Evolutionary conservation across 2,113 vertebrate species (phyloP).

Genomic region (Hoplias malabaricus): DNA sequence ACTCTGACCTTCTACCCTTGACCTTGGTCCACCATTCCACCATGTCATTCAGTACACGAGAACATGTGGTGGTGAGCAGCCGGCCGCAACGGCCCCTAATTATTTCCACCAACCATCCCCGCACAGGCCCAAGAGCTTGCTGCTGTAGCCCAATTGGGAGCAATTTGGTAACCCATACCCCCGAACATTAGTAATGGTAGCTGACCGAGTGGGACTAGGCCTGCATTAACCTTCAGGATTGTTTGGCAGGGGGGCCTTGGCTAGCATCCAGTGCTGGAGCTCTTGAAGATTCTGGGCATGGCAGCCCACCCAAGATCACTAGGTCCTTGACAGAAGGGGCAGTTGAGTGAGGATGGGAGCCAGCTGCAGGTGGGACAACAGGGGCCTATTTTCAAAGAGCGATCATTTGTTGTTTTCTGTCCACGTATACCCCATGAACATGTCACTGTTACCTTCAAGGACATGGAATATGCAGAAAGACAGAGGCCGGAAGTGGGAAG

Average conservation of each 20-base stretch:
- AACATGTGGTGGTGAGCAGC: conserved; percentile 36
- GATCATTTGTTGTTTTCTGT: conserved; percentile 37
- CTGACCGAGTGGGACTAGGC: conserved; percentile 49
- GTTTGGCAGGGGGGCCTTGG: conserved; percentile 36
- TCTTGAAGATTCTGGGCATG: conserved; percentile 18
- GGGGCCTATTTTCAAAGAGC: conserved; percentile 23
- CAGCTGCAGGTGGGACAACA: conserved; percentile 45
- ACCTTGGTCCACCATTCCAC: conserved; percentile 41
- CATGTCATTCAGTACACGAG: conserved; percentile 42
- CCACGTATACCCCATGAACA: background rate
- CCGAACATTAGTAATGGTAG: conserved; percentile 58
- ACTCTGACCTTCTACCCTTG: conserved; percentile 14
- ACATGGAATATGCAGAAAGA: background rate
- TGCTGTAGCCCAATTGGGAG: conserved; percentile 53
- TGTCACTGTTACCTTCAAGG: background rate
- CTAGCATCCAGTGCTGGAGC: conserved; percentile 28
- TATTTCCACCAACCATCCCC: conserved; percentile 37
- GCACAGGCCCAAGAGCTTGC: conserved; percentile 33
- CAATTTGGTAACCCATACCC: conserved; percentile 56
- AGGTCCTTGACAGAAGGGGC: conserved; percentile 36
- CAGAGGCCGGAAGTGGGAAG: background rate
- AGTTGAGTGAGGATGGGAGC: conserved; percentile 46
- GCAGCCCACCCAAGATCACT: conserved; percentile 46
- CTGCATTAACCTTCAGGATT: conserved; percentile 54
- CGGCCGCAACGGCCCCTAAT: conserved; percentile 40